phyloP scores from a whole-genome alignment of 2,888 invertebrate genomes.

The Meiosimyza decipiens region DNA sequence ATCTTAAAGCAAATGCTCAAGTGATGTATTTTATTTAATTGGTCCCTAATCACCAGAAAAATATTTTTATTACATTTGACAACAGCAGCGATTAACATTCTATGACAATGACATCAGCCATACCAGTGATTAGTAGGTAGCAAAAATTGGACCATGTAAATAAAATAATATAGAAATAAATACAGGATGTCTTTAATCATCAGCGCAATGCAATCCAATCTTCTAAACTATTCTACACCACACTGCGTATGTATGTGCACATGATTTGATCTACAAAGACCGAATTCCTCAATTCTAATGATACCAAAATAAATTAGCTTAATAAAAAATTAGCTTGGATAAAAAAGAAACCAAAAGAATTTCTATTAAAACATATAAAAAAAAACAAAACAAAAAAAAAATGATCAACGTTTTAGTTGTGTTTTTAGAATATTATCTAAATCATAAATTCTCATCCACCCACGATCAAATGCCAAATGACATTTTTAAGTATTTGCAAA shows the following conservation, averaged over 20 bases:
- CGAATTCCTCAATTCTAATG: too few relatives aligned
- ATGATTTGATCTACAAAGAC: too few relatives aligned
- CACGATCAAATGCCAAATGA: slow-evolving; percentile 33
- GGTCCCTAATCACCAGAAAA: too few relatives aligned
- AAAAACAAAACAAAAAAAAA: too few relatives aligned
- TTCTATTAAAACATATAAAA: background rate
- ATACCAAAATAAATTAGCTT: too few relatives aligned
- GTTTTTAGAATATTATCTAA: slow-evolving; percentile 23
- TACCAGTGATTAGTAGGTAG: background rate
- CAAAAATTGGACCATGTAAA: too few relatives aligned
- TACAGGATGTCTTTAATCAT: slow-evolving; percentile 36
- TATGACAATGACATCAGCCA: slow-evolving; percentile 22
- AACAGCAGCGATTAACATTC: background rate
- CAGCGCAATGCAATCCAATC: slow-evolving; percentile 22
- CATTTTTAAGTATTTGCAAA: slow-evolving; percentile 33
- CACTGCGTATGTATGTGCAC: too few relatives aligned
- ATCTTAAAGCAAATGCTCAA: too few relatives aligned
- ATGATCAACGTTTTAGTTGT: background rate
- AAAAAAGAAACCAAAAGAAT: slow-evolving; percentile 22
- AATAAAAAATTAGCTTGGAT: slow-evolving; percentile 23
- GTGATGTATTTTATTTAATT: too few relatives aligned
- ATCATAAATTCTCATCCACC: slow-evolving; percentile 36
- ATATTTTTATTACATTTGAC: too few relatives aligned
- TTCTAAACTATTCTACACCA: too few relatives aligned
- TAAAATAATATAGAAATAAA: background rate